Conservation (phyloP, 2,888 invertebrate genomes). For the Halocaridina rubra region DNA sequence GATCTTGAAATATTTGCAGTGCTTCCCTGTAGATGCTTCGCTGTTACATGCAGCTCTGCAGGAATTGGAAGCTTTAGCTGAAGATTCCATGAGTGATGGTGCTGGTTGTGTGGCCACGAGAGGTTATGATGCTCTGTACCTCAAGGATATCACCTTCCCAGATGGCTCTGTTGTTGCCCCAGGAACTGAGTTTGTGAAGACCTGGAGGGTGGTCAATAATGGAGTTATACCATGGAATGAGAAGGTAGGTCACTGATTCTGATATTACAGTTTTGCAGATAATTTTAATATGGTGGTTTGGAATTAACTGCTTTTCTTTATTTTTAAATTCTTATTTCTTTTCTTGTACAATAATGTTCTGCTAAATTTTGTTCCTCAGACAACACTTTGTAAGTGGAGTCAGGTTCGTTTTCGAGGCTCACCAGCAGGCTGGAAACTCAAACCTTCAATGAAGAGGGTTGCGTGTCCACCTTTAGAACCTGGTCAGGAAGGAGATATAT, state of each 20-base stretch:
- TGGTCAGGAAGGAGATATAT: constrained; percentile 34
- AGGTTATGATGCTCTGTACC: constrained; percentile 41
- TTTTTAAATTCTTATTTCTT: too few relatives aligned
- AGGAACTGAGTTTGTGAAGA: constrained; percentile 38
- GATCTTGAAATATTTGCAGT: constrained; percentile 21
- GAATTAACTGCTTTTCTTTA: too few relatives aligned
- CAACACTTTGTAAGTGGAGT: constrained; percentile 40
- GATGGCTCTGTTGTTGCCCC: constrained; percentile 41
- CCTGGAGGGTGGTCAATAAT: constrained; percentile 38
- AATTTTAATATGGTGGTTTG: too few relatives aligned
- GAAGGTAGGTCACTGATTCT: constrained; percentile 6
- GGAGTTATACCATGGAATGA: constrained; percentile 47
- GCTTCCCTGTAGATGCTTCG: constrained; percentile 43
- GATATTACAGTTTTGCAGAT: not conserved
- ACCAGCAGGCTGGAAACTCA: constrained; percentile 47
- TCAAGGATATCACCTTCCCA: constrained; percentile 42
- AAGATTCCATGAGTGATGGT: constrained; percentile 37
- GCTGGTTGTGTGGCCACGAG: not conserved
- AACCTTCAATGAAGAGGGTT: constrained; percentile 40
- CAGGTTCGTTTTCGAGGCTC: constrained; percentile 47
- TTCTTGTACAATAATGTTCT: too few relatives aligned
- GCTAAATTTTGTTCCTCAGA: constrained; percentile 3
- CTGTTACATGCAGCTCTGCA: constrained; percentile 39
- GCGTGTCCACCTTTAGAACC: constrained; percentile 43
- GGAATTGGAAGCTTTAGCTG: constrained; percentile 41